Evolutionary conservation across 2,888 invertebrate genomes (phyloP).

Genomic region (Camponotus fellah): DNA sequence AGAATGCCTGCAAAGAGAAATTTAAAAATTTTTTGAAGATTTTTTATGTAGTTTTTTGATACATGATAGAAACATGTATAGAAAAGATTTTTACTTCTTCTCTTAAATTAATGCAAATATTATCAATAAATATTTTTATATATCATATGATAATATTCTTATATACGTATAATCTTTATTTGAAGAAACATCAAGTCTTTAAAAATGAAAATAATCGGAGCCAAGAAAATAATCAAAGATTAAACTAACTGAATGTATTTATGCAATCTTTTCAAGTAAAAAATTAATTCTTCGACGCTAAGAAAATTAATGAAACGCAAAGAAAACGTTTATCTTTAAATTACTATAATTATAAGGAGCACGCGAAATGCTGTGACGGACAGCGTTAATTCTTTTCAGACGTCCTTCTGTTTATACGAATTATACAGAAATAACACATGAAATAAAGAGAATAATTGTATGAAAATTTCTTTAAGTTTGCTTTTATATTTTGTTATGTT

Average conservation of each 20-base stretch:
- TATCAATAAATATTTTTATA: not conserved
- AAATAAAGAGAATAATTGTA: not conserved
- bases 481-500: not conserved
- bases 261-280: not conserved
- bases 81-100: not conserved
- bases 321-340: not conserved
- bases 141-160: not conserved
- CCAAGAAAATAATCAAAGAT: not conserved
- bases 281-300: not conserved
- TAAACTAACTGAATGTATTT: not conserved
- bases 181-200: not conserved
- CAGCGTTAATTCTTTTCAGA: not conserved
- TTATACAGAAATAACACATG: not conserved
- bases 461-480: not conserved
- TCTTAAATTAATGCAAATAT: not conserved
- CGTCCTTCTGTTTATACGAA: not conserved
- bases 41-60: not conserved
- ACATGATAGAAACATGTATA: not conserved
- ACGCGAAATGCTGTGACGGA: not conserved
- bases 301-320: conserved; percentile 10
- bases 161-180: not conserved
- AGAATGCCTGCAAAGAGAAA: not conserved
- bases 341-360: not conserved
- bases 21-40: not conserved
- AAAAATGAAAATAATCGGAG: not conserved